Evolutionary conservation across 92 coral and sea anemone species (phyloP), one percentile per base, ranked within the genome.

Genomic region (Umimayanthus kanabou): DNA sequence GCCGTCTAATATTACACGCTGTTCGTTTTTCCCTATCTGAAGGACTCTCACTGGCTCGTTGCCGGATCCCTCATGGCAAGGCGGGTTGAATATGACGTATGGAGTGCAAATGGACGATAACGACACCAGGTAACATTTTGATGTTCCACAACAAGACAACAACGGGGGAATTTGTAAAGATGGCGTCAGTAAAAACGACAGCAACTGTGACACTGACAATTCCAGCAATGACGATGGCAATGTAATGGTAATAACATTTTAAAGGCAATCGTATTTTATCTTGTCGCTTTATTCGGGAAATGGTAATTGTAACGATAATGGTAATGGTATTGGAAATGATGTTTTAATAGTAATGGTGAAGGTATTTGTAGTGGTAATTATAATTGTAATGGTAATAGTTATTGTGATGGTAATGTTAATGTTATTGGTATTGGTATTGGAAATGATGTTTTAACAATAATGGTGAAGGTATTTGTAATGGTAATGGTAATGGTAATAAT

Each of bases 61-160:
- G 64, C 33, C 93, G 70, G 50, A 61, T 66, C 53, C 77, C 6
- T 86, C 91, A 25, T 96, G 97, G 92, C 91, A 91, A 84, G 98
- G 99, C 6, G 94, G 89, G 23, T 71, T 96, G 28, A 43, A 80
- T 53, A 88, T 96, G 40, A 42, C 93, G 6, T 96, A 96, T 88
- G 98, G 98, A 49, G 89, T 96, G 47, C 81, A 93, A 79, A 93
- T 92, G 95, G 92, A 89, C 16, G 88, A 89, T 20, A 90, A 90
- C 57, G 95, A 95, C 82, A 86, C 88, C 4, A 93, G 94, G 98
- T 90, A 84, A 87, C 81, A 10, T 23, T 23, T 72, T 14, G 18
- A 2, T 39, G 16, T n/a, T 22, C 6, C 2, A 15, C 65, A 80
- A 6, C 50, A 10, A 15, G 33, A 28, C 37, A 39, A 3, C 23